A percentile compares a stretch with the other conserved stretches of the same genome.
Conservation (phyloP, 2,797 vertebrate species). For the Syndactyla subalaris region DNA sequence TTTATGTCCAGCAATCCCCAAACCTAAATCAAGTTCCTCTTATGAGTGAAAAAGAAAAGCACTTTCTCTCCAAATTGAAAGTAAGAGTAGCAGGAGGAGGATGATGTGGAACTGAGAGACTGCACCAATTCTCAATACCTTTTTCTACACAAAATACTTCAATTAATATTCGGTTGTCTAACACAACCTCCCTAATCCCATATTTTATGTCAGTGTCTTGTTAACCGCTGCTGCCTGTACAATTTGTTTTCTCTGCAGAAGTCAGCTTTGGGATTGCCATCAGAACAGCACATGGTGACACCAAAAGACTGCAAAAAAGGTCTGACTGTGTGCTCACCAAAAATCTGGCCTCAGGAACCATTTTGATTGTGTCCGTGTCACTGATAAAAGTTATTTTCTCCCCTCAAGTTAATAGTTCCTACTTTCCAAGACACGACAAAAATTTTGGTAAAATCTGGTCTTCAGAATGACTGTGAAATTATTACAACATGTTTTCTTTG, state of each 20-base stretch:
- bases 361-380: neutral
- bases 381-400: neutral
- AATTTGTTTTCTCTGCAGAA: neutral
- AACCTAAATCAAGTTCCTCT: neutral
- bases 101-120: neutral
- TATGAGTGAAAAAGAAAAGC: neutral
- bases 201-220: neutral
- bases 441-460: neutral
- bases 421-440: neutral
- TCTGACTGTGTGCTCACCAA: neutral
- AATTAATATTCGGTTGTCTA: neutral
- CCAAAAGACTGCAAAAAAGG: neutral
- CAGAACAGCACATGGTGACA: neutral
- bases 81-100: neutral
- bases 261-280: neutral
- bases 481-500: neutral
- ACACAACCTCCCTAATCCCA: neutral
- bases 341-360: neutral
- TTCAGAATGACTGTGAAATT: neutral
- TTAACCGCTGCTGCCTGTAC: neutral
- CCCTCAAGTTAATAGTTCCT: neutral
- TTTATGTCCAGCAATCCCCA: neutral
- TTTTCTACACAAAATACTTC: neutral
- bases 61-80: neutral
- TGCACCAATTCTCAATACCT: neutral